Percentiles rank a stretch among this genome's conserved stretches.
phyloP scores from a whole-genome alignment of 2,888 invertebrate genomes.

The Drosophila sordidapex region DNA sequence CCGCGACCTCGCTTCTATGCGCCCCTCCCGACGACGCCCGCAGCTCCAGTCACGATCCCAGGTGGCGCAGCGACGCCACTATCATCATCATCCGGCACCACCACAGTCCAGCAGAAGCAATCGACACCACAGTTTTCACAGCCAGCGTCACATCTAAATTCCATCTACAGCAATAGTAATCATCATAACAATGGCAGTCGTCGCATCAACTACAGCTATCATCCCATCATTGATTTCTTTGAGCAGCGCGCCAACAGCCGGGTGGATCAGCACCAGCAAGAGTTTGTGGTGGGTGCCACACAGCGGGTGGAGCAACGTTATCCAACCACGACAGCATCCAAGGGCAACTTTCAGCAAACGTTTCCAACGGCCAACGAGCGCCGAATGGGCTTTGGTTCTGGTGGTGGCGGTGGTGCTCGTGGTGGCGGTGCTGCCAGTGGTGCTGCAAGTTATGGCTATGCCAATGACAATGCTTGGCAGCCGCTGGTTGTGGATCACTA shows the following conservation, averaged over 20 bases:
- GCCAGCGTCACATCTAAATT: conserved; percentile 66
- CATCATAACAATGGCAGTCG: conserved; percentile 67
- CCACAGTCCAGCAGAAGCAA: conserved; percentile 27
- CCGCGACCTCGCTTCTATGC: conserved; percentile 77
- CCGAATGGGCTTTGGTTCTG: conserved; percentile 75
- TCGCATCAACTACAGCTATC: conserved; percentile 92
- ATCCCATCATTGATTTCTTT: conserved; percentile 93
- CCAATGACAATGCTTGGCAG: conserved; percentile 78
- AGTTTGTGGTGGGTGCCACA: conserved; percentile 51
- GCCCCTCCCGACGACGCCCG: conserved; percentile 55
- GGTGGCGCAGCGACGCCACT: conserved; percentile 65
- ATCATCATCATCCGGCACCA: conserved; percentile 46
- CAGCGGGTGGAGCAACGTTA: conserved; percentile 51
- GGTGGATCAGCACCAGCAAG: conserved; percentile 2
- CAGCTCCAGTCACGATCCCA: conserved; percentile 45
- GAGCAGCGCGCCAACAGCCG: conserved; percentile 82
- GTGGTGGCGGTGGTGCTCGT: conserved; percentile 45
- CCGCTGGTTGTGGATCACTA: conserved; percentile 77
- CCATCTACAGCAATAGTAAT: conserved; percentile 47
- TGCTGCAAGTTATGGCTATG: conserved; percentile 47
- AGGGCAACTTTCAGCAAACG: conserved; percentile 51
- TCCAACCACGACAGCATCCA: conserved; percentile 32
- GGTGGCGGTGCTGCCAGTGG: conserved; percentile 37
- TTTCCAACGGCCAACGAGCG: conserved; percentile 68
- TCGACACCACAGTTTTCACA: conserved; percentile 66